phyloP scores from a whole-genome alignment of 2,888 invertebrate species.

The Agrotis puta region DNA sequence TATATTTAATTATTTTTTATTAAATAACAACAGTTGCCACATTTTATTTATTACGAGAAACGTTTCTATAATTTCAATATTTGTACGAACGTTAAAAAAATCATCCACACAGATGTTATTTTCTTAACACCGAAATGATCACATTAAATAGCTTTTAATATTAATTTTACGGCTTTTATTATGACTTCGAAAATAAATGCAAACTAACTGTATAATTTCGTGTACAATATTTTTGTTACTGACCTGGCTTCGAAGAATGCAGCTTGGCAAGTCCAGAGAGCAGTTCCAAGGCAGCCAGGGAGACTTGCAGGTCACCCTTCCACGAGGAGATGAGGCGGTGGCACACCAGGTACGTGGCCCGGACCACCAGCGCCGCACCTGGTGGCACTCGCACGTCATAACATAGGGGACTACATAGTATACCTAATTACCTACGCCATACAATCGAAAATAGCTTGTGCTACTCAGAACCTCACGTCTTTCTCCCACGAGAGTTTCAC shows the following conservation, averaged over 20 bases:
- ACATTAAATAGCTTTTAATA: too few relatives aligned
- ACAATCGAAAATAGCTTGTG: slow-evolving; percentile 2
- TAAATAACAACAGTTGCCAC: not conserved
- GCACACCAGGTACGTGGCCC: slow-evolving; percentile 98
- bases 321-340: slow-evolving; percentile 98
- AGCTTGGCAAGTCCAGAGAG: slow-evolving; percentile 97
- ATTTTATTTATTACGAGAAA: not conserved
- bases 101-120: too few relatives aligned
- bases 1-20: too few relatives aligned
- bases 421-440: not conserved
- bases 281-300: slow-evolving; percentile 97
- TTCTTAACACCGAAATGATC: too few relatives aligned
- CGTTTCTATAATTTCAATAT: not conserved
- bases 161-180: too few relatives aligned
- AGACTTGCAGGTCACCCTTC: slow-evolving; percentile 98
- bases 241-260: slow-evolving; percentile 97
- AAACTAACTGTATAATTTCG: not conserved
- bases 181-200: too few relatives aligned
- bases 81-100: not conserved
- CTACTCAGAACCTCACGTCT: too few relatives aligned
- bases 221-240: slow-evolving; percentile 54
- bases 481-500: too few relatives aligned
- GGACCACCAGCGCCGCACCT: slow-evolving; percentile 95
- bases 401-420: not conserved
- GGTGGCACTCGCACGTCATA: slow-evolving; percentile 37